A percentile compares a stretch with the other conserved stretches of the same genome.
phyloP scores from a whole-genome alignment of 2,113 vertebrate genomes.

The Danionella cerebrum region DNA sequence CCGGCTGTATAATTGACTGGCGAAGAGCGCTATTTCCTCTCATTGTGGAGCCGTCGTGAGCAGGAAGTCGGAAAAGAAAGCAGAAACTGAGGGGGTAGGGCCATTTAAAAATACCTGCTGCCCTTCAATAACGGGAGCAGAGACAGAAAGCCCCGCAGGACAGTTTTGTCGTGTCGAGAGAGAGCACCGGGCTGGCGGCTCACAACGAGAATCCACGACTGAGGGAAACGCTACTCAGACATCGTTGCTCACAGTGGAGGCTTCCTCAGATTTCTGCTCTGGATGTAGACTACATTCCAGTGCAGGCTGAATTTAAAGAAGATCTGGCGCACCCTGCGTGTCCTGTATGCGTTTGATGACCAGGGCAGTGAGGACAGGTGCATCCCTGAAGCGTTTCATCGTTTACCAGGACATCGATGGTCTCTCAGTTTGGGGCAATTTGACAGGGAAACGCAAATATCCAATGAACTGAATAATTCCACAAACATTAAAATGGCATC shows the following conservation, averaged over 20 bases:
- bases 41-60: conserved; percentile 95
- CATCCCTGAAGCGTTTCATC: not conserved
- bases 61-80: conserved; percentile 98
- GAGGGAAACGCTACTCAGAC: no score
- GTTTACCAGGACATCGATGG: not conserved
- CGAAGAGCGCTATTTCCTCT: conserved; percentile 91
- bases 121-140: conserved; percentile 36
- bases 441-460: not conserved
- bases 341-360: not conserved
- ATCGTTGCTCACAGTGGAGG: no score
- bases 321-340: not conserved
- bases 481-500: conserved; percentile 74
- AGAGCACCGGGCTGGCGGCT: not conserved
- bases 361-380: not conserved
- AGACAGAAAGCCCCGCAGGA: not conserved
- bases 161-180: not conserved
- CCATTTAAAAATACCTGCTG: conserved; percentile 62
- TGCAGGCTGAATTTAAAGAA: no score
- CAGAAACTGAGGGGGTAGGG: conserved; percentile 69
- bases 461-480: not conserved
- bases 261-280: no score
- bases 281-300: no score
- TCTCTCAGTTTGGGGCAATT: not conserved
- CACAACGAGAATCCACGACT: not conserved
- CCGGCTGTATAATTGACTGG: not conserved